phyloP scores from a whole-genome alignment of 2,888 invertebrate species.

The Orthosia incerta region DNA sequence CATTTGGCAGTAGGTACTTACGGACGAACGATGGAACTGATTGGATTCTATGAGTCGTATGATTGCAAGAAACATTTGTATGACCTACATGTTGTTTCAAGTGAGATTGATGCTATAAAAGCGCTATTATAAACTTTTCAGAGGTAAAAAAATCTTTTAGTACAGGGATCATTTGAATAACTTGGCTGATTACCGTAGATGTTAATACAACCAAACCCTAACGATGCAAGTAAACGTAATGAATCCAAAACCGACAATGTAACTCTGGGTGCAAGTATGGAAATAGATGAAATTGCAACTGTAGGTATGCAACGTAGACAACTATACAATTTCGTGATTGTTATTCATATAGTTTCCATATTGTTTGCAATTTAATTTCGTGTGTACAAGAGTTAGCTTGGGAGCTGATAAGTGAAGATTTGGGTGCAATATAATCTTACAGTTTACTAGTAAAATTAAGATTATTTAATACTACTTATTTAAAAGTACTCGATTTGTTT shows the following conservation, averaged over 20 bases:
- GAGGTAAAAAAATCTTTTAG: too few species aligned
- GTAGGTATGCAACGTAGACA: background rate
- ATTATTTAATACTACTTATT: too few species aligned
- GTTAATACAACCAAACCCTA: background rate
- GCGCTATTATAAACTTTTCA: too few species aligned
- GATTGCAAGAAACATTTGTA: too few species aligned
- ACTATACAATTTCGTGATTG: background rate
- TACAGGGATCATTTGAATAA: background rate
- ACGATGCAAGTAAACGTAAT: background rate
- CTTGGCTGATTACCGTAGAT: background rate
- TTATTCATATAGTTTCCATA: conserved; percentile 9
- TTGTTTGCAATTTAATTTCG: conserved; percentile 17
- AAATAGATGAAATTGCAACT: conserved; percentile 28
- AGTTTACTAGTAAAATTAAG: too few species aligned
- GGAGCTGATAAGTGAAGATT: background rate
- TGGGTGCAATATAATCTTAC: too few species aligned
- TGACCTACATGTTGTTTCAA: too few species aligned
- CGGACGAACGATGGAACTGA: too few species aligned
- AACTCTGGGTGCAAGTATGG: background rate
- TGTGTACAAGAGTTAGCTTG: background rate
- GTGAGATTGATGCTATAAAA: too few species aligned
- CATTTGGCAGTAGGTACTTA: too few species aligned
- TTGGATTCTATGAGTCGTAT: too few species aligned
- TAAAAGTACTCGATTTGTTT: too few species aligned
- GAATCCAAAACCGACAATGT: conserved; percentile 10